phyloP scores from a whole-genome alignment of 2,888 invertebrate species.

The Catotricha subobsoleta region DNA sequence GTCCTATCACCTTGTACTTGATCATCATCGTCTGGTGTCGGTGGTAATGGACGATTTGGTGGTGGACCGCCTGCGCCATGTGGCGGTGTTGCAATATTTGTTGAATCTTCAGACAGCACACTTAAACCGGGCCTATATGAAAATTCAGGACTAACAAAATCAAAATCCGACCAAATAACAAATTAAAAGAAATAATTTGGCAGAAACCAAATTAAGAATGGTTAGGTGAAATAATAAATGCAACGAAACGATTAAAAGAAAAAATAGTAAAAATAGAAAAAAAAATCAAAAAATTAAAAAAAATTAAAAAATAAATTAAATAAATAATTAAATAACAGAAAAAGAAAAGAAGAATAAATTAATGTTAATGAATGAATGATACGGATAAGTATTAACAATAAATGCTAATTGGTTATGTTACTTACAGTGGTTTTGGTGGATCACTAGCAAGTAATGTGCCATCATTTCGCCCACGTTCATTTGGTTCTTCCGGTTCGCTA shows the following conservation, averaged over 20 bases:
- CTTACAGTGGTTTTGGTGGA: constrained; percentile 92
- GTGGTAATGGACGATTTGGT: constrained; percentile 83
- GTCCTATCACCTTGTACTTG: constrained; percentile 61
- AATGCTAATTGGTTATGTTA: constrained; percentile 19
- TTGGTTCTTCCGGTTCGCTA: constrained; percentile 65
- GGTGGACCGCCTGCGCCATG: constrained; percentile 38
- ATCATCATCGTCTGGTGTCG: constrained; percentile 86
- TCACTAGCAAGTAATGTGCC: constrained; percentile 91
- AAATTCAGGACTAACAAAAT: constrained; percentile 55
- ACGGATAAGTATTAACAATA: not conserved
- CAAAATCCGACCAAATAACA: constrained; percentile 14
- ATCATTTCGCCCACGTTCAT: constrained; percentile 68
- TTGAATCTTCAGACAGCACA: constrained; percentile 38
- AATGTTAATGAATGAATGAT: not conserved
- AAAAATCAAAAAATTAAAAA: not conserved
- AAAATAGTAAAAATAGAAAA: constrained; percentile 4
- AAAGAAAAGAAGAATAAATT: too few species aligned
- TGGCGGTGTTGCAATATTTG: constrained; percentile 25
- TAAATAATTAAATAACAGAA: not conserved
- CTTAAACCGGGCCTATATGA: constrained; percentile 60
- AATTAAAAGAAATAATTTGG: constrained; percentile 11
- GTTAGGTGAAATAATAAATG: constrained; percentile 11
- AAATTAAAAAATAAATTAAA: not conserved
- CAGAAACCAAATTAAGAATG: constrained; percentile 9
- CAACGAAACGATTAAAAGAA: constrained; percentile 11